Evolutionary conservation across 2,113 vertebrate species (phyloP), one percentile per base, ranked within the genome.

Genomic region (Thalassoma bifasciatum): DNA sequence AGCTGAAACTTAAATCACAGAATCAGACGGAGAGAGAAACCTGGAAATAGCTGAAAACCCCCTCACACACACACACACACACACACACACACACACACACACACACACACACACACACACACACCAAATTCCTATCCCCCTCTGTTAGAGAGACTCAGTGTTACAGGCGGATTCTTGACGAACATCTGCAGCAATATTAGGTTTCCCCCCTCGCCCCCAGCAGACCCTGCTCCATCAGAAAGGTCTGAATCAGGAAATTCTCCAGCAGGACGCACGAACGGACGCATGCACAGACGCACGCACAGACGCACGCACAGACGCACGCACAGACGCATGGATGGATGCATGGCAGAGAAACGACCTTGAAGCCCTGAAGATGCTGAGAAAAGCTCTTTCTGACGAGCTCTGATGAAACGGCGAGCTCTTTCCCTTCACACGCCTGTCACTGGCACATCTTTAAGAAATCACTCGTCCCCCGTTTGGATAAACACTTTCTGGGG

Each of bases 131-230:
- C 79, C 30, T 4, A 6, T 83, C 77, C 66, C 56, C 46, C 66
- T 46, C 70, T 71, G 75, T 84, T 84, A 91, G 83, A 85, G 65
- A 67, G 58, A 66, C 79, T 88, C 74, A 80, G 72, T 79, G 81
- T 86, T 81, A 87, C 89, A 30, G 30, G 30, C 30, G 30, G 30
- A 30, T 30, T 30, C 30, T 30, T 91, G 53, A 77, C 34, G 77
- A 94, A 94, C 94, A 95, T 94, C 94, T 95, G 94, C 91, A 86
- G 86, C 49, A 72, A 85, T 90, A 88, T 94, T 92, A 79, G 75
- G 79, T 95, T 94, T 77, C 62, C 88, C 88, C 81, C 77, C 76
- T 50, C 22, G 79, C 38, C n/a, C 16, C 66, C 2, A 66, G 88
- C 84, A 90, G 13, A 52, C 90, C 88, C 78, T 77, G 76, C 64